Percentiles rank a stretch among this genome's conserved stretches.
Conservation (phyloP, 2,888 invertebrate genomes). For the Campoplex nolae region DNA sequence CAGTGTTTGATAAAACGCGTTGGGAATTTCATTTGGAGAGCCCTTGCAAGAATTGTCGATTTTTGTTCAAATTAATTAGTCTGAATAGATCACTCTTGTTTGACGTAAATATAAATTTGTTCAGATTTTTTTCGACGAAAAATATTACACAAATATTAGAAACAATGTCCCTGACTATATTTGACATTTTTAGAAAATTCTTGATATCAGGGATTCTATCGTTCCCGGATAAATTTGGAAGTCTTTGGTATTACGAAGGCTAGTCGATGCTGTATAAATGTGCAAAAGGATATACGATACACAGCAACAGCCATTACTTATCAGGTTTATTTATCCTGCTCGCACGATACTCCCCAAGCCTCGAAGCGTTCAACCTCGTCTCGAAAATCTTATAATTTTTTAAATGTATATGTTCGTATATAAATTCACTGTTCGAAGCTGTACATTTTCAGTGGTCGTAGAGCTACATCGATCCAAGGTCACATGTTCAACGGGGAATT, state of each 20-base stretch:
- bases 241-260: not conserved
- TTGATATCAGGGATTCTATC: not conserved
- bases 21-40: not conserved
- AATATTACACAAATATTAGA: too few relatives aligned
- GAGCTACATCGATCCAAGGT: constrained; percentile 55
- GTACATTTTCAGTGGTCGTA: not conserved
- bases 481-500: constrained; percentile 28
- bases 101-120: too few relatives aligned
- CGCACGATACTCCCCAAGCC: constrained; percentile 23
- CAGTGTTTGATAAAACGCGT: not conserved
- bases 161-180: not conserved
- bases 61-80: too few relatives aligned
- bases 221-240: not conserved
- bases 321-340: constrained; percentile 29
- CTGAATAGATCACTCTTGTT: too few relatives aligned
- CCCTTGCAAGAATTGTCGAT: too few relatives aligned
- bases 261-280: constrained; percentile 12
- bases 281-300: constrained; percentile 33
- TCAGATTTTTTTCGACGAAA: too few relatives aligned
- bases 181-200: not conserved
- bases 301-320: constrained; percentile 26
- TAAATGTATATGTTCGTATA: constrained; percentile 8
- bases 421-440: constrained; percentile 41
- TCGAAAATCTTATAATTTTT: constrained; percentile 1
- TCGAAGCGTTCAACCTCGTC: constrained; percentile 37